These are phyloP conservation scores for Scarus forsteni DNA, from an alignment of 2,797 vertebrate genomes.

Conservation along the genomic window DNA sequence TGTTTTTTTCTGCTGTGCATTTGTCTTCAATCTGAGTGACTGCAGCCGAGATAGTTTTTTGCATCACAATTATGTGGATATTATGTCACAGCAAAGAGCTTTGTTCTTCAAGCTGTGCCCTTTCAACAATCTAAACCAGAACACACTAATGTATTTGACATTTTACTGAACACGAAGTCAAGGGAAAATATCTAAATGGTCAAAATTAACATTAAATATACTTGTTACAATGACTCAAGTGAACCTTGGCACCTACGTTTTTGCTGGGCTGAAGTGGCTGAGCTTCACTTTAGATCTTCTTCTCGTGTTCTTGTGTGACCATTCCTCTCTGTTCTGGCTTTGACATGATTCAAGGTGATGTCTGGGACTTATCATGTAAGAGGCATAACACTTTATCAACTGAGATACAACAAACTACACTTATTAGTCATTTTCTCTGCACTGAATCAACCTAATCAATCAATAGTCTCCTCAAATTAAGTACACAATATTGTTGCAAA, in stretches of 20 bases:
- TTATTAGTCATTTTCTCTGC: slow-evolving; percentile 16
- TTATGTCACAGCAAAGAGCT: slow-evolving; percentile 36
- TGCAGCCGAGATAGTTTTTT: slow-evolving; percentile 19
- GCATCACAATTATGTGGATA: slow-evolving; percentile 35
- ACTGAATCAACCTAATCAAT: slow-evolving; percentile 29
- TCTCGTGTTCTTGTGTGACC: neutral
- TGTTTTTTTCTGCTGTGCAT: slow-evolving; percentile 22
- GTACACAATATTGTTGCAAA: neutral
- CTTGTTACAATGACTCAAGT: slow-evolving; percentile 29
- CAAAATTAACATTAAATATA: slow-evolving; percentile 29
- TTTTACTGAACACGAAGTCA: slow-evolving; percentile 48
- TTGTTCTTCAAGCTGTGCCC: slow-evolving; percentile 46
- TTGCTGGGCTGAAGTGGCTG: slow-evolving; percentile 9
- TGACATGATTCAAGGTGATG: slow-evolving; percentile 5
- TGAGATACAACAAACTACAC: slow-evolving; percentile 22
- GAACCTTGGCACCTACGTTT: slow-evolving; percentile 11
- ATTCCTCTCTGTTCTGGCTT: slow-evolving; percentile 4
- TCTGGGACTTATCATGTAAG: slow-evolving; percentile 10
- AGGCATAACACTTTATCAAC: slow-evolving; percentile 18
- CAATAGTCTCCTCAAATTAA: slow-evolving; percentile 11
- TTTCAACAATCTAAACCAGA: slow-evolving; percentile 9
- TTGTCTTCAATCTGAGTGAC: slow-evolving; percentile 1
- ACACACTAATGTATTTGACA: slow-evolving; percentile 47
- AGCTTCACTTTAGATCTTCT: slow-evolving; percentile 1
- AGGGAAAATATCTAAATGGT: slow-evolving; percentile 15